Conservation (phyloP, 2,888 invertebrate genomes). For the Troides oblongomaculatus region DNA sequence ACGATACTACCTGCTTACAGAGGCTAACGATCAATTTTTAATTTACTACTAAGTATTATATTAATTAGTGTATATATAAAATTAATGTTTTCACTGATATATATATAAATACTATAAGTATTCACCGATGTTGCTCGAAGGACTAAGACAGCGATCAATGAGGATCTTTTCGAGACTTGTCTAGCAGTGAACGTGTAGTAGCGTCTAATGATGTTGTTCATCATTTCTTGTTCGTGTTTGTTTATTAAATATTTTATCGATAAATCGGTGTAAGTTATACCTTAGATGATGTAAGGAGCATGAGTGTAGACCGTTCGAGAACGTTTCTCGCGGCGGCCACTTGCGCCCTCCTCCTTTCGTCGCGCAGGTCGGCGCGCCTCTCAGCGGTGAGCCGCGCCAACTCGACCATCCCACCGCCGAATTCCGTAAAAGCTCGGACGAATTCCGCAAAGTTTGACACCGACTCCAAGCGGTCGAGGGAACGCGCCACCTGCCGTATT, state of each 20-base stretch:
- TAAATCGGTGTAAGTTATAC: constrained; percentile 61
- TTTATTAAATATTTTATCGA: background rate
- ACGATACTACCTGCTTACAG: too few species aligned
- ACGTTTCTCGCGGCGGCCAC: constrained; percentile 97
- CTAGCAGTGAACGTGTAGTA: too few species aligned
- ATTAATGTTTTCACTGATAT: too few species aligned
- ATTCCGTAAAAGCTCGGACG: constrained; percentile 98
- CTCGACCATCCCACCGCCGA: constrained; percentile 99
- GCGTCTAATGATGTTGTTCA: background rate
- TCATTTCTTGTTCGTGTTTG: background rate
- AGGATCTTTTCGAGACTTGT: too few species aligned
- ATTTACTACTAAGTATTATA: too few species aligned
- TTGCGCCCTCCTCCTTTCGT: constrained; percentile 96
- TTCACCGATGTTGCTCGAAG: too few species aligned
- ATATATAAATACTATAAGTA: too few species aligned
- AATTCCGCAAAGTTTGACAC: constrained; percentile 97
- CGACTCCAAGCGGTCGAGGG: constrained; percentile 90
- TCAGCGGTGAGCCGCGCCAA: constrained; percentile 95
- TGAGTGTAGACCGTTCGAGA: constrained; percentile 96
- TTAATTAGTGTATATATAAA: too few species aligned
- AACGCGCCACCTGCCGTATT: constrained; percentile 84
- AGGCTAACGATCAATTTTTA: too few species aligned
- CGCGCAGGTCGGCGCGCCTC: constrained; percentile 90
- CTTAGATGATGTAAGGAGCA: constrained; percentile 98
- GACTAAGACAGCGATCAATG: too few species aligned